Evolutionary conservation across 2,113 vertebrate species (phyloP), one percentile per base, ranked within the genome.

Genomic region (Corydoras sp.): DNA sequence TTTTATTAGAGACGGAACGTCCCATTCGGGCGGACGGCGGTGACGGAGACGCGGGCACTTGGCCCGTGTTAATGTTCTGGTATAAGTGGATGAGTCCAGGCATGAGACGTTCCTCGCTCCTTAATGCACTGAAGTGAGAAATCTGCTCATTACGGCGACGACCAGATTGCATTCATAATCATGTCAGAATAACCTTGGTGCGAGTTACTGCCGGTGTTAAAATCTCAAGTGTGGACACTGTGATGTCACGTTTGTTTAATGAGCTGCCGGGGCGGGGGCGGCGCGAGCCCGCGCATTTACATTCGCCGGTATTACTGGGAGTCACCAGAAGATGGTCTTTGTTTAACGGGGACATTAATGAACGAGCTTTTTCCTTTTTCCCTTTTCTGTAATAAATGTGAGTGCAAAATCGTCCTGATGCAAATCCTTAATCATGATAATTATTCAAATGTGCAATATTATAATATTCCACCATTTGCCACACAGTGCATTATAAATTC

Each of bases 321-420:
- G 54, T 24, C 32, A 50, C 15, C 30, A 62, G 1, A 24, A 12
- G 50, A 50, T 10, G 8, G 58, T 74, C 14, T 56, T 54, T 75
- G 63, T 81, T 80, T 67, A 49, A 71, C 60, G 72, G 6, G 74
- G 62, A 65, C 13, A 75, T 74, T 72, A 11, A 56, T 9, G 14
- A 55, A 67, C 12, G 54, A 56, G 54, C 13, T 56, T 56, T 56
- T 56, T 55, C 9, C 18, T 43, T 43, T 43, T 43, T 43, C 4
- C 35, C 0, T 43, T 43, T 24, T 1, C 18, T 43, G 35, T 43
- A 43, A 43, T 43, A 43, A 43, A 43, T 43, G 35, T 43, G 35
- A 5, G 35, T 43, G 35, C 4, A 43, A 43, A 43, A 43, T 43
- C 35, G 35, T 43, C 7, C 35, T 43, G 4, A 43, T 43, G 35